Evolutionary conservation across 2,888 invertebrate genomes (phyloP).

Genomic region (Parascotia fuliginaria): DNA sequence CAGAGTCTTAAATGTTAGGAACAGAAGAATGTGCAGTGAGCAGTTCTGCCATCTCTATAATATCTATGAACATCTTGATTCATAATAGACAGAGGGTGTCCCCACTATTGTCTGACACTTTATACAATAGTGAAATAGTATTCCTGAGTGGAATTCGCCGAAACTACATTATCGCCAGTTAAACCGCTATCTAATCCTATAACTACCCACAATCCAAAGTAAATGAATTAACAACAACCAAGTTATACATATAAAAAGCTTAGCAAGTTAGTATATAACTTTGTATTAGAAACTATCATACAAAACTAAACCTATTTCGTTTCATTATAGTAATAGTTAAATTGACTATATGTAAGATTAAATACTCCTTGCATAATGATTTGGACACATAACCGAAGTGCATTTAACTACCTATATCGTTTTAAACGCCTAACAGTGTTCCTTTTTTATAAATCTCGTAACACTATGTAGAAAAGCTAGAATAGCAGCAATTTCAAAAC

Average conservation of each 20-base stretch:
- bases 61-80: constrained; percentile 2
- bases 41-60: background rate
- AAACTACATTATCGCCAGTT: constrained; percentile 28
- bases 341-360: constrained; percentile 78
- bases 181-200: constrained; percentile 49
- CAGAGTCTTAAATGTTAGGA: constrained; percentile 10
- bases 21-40: constrained; percentile 15
- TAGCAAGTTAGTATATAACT: constrained; percentile 66
- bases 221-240: constrained; percentile 69
- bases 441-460: constrained; percentile 54
- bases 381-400: constrained; percentile 72
- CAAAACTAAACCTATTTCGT: constrained; percentile 73
- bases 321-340: constrained; percentile 64
- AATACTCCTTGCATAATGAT: constrained; percentile 60
- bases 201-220: constrained; percentile 76
- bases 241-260: constrained; percentile 74
- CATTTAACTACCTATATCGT: constrained; percentile 46
- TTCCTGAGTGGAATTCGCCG: constrained; percentile 8
- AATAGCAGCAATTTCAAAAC: constrained; percentile 65
- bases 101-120: constrained; percentile 23
- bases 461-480: constrained; percentile 71
- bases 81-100: constrained; percentile 12
- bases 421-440: constrained; percentile 51
- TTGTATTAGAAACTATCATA: constrained; percentile 60
- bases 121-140: constrained; percentile 1